Conservation (phyloP, 2,797 vertebrate genomes). For the Schizopygopsis pylzovi region DNA sequence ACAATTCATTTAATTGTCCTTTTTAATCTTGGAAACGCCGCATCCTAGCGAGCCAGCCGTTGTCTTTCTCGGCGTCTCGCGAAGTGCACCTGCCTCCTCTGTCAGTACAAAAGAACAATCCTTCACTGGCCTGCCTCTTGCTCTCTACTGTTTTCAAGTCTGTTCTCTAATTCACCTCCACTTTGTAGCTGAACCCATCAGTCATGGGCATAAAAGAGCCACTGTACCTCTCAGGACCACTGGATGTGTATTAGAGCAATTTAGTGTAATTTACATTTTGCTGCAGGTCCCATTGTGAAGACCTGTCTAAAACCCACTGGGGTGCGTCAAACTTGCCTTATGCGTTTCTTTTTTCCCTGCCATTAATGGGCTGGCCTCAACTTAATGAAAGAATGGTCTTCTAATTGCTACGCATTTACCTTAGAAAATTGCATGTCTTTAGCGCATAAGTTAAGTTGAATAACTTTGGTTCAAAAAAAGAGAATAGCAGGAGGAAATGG, state of each 20-base stretch:
- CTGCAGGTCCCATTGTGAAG: constrained; percentile 49
- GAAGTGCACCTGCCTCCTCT: constrained; percentile 62
- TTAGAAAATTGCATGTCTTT: constrained; percentile 55
- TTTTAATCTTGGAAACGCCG: constrained; percentile 50
- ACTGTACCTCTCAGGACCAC: constrained; percentile 48
- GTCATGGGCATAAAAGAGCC: constrained; percentile 59
- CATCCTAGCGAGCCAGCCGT: constrained; percentile 57
- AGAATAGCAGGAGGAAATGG: not conserved
- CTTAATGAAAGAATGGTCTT: constrained; percentile 62
- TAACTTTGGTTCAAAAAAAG: constrained; percentile 48
- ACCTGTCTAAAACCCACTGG: constrained; percentile 59
- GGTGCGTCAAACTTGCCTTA: constrained; percentile 58
- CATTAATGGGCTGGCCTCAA: constrained; percentile 62
- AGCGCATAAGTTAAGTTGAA: constrained; percentile 56
- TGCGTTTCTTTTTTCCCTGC: constrained; percentile 35
- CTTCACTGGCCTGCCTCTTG: constrained; percentile 46
- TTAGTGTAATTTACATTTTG: constrained; percentile 63
- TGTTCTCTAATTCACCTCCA: constrained; percentile 61
- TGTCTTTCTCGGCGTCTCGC: constrained; percentile 42
- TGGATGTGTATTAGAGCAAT: constrained; percentile 60
- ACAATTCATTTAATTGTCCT: constrained; percentile 49
- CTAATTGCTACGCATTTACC: constrained; percentile 56
- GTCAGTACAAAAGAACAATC: constrained; percentile 62
- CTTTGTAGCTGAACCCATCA: constrained; percentile 62
- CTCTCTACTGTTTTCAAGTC: constrained; percentile 56